phyloP scores from a whole-genome alignment of 2,888 invertebrate species.

The Mimas tiliae region DNA sequence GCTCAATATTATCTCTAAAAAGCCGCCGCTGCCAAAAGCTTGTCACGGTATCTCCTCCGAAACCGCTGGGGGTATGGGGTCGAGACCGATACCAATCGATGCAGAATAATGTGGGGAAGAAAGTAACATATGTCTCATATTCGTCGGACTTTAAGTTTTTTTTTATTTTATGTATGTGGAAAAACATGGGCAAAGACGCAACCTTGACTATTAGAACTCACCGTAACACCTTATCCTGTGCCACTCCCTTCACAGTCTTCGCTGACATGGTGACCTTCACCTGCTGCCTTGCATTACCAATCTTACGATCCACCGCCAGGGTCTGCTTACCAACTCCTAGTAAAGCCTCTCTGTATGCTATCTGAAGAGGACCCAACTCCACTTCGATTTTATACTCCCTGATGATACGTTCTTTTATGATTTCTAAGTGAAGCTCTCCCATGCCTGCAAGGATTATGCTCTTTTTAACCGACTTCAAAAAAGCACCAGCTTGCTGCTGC shows the following conservation, averaged over 20 bases:
- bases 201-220: conserved; percentile 42
- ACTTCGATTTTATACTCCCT: conserved; percentile 96
- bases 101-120: too few species aligned
- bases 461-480: too few species aligned
- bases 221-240: conserved; percentile 78
- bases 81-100: too few species aligned
- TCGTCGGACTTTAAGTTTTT: too few species aligned
- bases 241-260: conserved; percentile 71
- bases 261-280: conserved; percentile 87
- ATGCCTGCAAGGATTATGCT: conserved; percentile 86
- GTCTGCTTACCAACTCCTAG: conserved; percentile 69
- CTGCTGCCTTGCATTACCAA: conserved; percentile 86
- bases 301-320: conserved; percentile 84
- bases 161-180: too few species aligned
- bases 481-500: too few species aligned
- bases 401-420: conserved; percentile 94
- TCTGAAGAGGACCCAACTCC: conserved; percentile 95
- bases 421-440: conserved; percentile 98
- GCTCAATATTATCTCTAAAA: too few species aligned
- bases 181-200: too few species aligned
- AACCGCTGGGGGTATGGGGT: too few species aligned
- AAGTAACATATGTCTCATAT: too few species aligned
- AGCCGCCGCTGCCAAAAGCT: too few species aligned
- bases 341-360: conserved; percentile 94
- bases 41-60: too few species aligned